Percentiles rank a stretch among this genome's conserved stretches.
These are phyloP conservation scores for Bombus terrestris DNA, from an alignment of 1,140 invertebrate species.

Conservation along the genomic window DNA sequence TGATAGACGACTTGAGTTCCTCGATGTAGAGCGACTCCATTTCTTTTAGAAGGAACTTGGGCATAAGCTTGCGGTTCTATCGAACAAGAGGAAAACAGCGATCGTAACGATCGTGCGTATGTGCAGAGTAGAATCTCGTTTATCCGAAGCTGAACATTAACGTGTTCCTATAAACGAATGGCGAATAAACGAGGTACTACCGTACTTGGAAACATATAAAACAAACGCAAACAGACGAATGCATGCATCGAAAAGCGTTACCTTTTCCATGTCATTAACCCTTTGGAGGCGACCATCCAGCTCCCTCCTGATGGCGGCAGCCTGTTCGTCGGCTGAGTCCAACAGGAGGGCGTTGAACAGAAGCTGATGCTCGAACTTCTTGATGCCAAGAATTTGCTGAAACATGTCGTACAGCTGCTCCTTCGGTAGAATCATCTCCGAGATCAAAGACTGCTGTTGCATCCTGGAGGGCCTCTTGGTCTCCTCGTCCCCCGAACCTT, in stretches of 20 bases:
- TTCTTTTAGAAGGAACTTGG: conserved; percentile 99
- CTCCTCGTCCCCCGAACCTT: conserved; percentile 95
- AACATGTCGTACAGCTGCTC: conserved; percentile 99
- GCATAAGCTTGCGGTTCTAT: conserved; percentile 98
- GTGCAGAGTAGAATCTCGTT: not conserved
- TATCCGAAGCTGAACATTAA: not conserved
- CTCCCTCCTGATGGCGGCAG: conserved; percentile 99
- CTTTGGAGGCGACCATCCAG: conserved; percentile 98
- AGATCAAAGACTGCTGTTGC: conserved; percentile 94
- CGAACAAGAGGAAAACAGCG: conserved; percentile 25
- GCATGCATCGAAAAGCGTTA: conserved; percentile 77
- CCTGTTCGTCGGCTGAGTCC: conserved; percentile 99
- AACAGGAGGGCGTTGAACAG: conserved; percentile 99
- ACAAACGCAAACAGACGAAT: not conserved
- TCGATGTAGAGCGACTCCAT: conserved; percentile 99
- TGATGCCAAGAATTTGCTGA: conserved; percentile 98
- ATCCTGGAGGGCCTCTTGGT: conserved; percentile 91
- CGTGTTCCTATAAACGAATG: not conserved
- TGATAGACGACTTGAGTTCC: conserved; percentile 98
- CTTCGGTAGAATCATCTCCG: conserved; percentile 96
- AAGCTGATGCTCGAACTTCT: conserved; percentile 99
- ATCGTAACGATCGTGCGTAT: not conserved
- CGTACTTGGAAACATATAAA: too few relatives aligned
- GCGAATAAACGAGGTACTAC: not conserved
- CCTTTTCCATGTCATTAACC: conserved; percentile 98